Conservation (phyloP, 2,797 vertebrate genomes). For the Gephyroberyx darwinii region DNA sequence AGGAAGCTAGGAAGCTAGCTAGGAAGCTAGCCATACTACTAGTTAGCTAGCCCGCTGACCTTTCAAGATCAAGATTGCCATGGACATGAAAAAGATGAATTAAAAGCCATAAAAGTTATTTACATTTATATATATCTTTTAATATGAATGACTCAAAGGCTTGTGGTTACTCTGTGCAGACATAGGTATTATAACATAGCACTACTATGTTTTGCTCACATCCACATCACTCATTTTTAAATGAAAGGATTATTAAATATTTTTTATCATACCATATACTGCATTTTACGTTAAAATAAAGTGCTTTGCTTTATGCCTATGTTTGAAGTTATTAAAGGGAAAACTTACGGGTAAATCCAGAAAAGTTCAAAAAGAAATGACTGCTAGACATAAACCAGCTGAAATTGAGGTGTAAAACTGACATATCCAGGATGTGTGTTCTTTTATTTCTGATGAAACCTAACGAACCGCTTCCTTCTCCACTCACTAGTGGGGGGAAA, state of each 20-base stretch:
- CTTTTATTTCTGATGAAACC: slow-evolving; percentile 26
- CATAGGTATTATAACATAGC: no score
- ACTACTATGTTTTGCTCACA: background rate
- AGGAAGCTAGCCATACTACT: no score
- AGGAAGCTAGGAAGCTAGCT: no score
- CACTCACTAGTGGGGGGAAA: slow-evolving; percentile 22
- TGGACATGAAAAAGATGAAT: no score
- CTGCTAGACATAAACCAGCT: background rate
- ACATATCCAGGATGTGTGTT: slow-evolving; percentile 13
- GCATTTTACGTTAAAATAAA: no score
- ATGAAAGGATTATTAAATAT: background rate
- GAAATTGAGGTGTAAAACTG: slow-evolving; percentile 21
- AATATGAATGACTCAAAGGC: no score
- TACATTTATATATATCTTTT: no score
- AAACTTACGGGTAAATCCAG: background rate
- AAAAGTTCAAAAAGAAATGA: background rate
- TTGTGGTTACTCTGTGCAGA: no score
- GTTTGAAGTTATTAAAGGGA: background rate
- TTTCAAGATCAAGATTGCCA: no score
- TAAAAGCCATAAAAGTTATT: no score
- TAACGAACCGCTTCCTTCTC: slow-evolving; percentile 48
- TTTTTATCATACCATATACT: background rate
- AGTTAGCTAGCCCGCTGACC: no score
- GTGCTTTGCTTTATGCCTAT: background rate
- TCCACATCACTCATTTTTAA: background rate